Conservation (phyloP, 1,140 invertebrate genomes). For the Caenorhabditis inopinata region DNA sequence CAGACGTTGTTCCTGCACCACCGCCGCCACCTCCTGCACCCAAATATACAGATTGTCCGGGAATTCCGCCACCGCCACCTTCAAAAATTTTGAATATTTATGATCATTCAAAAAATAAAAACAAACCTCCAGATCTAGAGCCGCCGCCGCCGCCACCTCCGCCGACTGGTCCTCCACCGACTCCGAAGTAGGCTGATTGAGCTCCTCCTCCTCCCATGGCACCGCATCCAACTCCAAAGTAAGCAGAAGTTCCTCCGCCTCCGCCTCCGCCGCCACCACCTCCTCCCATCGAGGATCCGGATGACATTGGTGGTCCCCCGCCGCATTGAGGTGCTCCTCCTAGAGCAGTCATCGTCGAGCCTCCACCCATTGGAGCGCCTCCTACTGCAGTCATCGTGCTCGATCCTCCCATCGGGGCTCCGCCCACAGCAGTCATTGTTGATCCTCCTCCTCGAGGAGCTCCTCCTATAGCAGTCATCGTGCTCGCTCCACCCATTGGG, state of each 20-base stretch:
- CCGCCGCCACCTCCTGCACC: constrained; percentile 33
- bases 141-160: constrained; percentile 28
- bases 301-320: constrained; percentile 6
- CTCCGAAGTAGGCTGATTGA: neutral
- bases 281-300: neutral
- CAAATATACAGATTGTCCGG: constrained; percentile 24
- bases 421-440: constrained; percentile 28
- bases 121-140: neutral
- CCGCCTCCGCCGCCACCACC: constrained; percentile 32
- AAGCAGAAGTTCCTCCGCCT: constrained; percentile 16
- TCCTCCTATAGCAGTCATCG: constrained; percentile 38
- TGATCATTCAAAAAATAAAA: no score
- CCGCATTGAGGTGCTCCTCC: constrained; percentile 4
- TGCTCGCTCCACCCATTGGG: constrained; percentile 13
- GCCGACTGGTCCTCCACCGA: neutral
- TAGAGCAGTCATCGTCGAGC: constrained; percentile 20
- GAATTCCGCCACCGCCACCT: constrained; percentile 5
- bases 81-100: no score
- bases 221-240: constrained; percentile 11
- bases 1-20: neutral
- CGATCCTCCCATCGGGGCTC: neutral
- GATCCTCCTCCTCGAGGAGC: neutral
- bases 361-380: constrained; percentile 1
- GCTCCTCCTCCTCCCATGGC: neutral
- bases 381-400: constrained; percentile 22